phyloP scores from a whole-genome alignment of 1,140 invertebrate genomes.

The Meteorus sp. region DNA sequence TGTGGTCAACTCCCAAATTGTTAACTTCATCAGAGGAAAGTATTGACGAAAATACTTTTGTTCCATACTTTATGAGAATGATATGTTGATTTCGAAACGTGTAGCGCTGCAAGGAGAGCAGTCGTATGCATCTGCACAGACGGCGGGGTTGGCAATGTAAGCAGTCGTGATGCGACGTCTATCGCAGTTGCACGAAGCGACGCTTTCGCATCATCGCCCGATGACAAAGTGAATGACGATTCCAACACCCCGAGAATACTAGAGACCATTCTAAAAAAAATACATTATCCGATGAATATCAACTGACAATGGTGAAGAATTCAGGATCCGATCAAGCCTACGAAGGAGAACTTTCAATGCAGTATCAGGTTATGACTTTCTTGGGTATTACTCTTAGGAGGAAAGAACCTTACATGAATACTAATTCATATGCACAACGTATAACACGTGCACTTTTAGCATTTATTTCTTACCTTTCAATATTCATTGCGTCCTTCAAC shows the following conservation, averaged over 20 bases:
- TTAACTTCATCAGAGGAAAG: too few species aligned
- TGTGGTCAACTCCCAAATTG: too few species aligned
- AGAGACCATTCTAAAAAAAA: constrained; percentile 66
- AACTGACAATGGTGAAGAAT: not conserved
- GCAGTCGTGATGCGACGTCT: constrained; percentile 75
- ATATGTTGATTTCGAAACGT: constrained; percentile 72
- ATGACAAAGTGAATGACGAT: constrained; percentile 63
- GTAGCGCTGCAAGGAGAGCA: constrained; percentile 79
- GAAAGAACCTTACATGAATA: too few species aligned
- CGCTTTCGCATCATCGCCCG: constrained; percentile 50
- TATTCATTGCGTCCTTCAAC: constrained; percentile 51
- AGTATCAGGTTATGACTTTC: too few species aligned
- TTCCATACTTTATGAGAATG: constrained; percentile 77
- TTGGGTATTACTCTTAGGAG: not conserved
- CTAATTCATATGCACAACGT: too few species aligned
- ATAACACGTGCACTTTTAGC: constrained; percentile 15
- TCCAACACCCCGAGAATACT: constrained; percentile 77
- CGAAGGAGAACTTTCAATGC: too few species aligned
- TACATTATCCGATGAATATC: constrained; percentile 14
- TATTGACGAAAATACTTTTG: too few species aligned
- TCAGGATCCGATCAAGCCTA: not conserved
- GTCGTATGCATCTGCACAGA: constrained; percentile 78
- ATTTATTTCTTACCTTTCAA: constrained; percentile 51
- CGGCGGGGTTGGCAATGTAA: constrained; percentile 80
- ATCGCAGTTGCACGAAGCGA: constrained; percentile 65